These are phyloP conservation scores for Trididemnum nubilum DNA, from an alignment of 23 tunicate genomes.

Conservation along the genomic window DNA sequence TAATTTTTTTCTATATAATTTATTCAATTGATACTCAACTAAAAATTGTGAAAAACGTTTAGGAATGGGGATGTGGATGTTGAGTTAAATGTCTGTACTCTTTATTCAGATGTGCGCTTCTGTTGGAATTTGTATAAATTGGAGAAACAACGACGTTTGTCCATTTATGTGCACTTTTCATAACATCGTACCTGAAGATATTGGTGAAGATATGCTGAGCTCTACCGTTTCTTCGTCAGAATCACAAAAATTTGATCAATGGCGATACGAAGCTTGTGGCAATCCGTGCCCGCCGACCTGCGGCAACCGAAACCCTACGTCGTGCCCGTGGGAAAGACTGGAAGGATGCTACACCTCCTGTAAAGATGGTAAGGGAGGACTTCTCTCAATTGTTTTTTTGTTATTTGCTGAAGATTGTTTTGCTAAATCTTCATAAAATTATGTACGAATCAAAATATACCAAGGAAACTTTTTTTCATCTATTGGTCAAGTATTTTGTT, in stretches of 20 bases:
- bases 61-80: too few species aligned
- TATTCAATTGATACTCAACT: too few species aligned
- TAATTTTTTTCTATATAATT: too few species aligned
- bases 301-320: constrained; percentile 51
- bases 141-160: constrained; percentile 86
- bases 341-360: constrained; percentile 90
- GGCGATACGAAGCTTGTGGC: constrained; percentile 88
- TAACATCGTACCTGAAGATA: neutral
- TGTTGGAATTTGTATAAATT: constrained; percentile 71
- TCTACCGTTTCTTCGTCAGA: constrained; percentile 2
- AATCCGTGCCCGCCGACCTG: constrained; percentile 95
- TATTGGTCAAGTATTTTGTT: too few species aligned
- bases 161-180: constrained; percentile 71
- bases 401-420: too few species aligned
- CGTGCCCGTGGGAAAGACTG: constrained; percentile 76
- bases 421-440: too few species aligned
- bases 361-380: constrained; percentile 81
- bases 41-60: too few species aligned
- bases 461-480: too few species aligned
- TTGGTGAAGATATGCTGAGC: neutral
- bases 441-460: too few species aligned
- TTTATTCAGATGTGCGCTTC: constrained; percentile 61
- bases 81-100: too few species aligned
- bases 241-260: constrained; percentile 45
- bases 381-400: too few species aligned